Evolutionary conservation across 2,797 vertebrate species (phyloP), one percentile per base, ranked within the genome.

Genomic region (Heterohyrax brucei): DNA sequence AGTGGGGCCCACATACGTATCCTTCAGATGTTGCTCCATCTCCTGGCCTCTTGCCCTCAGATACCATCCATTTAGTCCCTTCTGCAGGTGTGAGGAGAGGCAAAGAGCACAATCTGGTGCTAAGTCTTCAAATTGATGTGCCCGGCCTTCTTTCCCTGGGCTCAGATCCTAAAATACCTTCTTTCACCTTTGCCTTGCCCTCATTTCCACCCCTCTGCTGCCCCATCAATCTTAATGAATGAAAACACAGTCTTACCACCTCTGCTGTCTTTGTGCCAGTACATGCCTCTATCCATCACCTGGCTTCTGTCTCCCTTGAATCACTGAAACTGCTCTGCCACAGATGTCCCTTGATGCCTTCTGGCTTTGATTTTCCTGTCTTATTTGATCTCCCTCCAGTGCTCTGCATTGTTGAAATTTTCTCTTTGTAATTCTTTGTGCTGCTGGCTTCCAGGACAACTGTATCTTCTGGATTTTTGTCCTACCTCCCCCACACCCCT

Each of bases 301-400:
- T 64, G 77, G 59, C 24, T 89, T 79, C 44, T 26, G 48, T 9
- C 46, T 73, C 24, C 44, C 1, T 0, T 5, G 48, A 10, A 26
- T 26, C 39, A 30, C 10, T 21, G 28, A 75, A 39, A 56, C 3
- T 46, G 21, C 44, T n/a, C 46, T 80, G 30, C 61, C 16, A 44
- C 10, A 30, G 46, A 61, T 30, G 26, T 24, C 3, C 5, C 8
- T 10, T 28, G 44, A 82, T 18, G 5, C 68, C 88, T 73, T 46
- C 5, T 90, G 73, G n/a, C 10, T 93, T 86, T 73, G 82, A 56
- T 61, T 93, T 80, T 48, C 79, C 83, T 82, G 1, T 68, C 33
- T 59, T 81, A 33, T 24, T 94, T 50, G 19, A 64, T 90, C n/a
- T 90, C 79, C 1, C 53, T 66, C 22, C 50, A 39, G 10, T 16